Conservation (phyloP, 1,140 invertebrate genomes). For the Drosophila erecta region DNA sequence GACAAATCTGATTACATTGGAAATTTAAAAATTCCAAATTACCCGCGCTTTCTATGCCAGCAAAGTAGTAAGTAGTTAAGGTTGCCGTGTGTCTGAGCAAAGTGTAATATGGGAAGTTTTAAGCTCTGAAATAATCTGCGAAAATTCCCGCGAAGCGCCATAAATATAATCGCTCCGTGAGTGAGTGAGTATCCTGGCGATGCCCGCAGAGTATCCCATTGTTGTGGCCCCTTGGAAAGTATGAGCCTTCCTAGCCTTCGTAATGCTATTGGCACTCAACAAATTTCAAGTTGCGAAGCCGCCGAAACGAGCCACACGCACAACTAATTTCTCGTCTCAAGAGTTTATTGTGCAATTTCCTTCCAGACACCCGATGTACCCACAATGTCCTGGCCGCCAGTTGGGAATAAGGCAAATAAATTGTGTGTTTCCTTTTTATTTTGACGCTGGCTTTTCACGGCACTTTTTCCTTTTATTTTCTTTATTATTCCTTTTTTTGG, state of each 20-base stretch:
- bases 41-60: too few species aligned
- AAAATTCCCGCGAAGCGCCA: background rate
- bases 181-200: background rate
- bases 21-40: background rate
- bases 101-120: background rate
- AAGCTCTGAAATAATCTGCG: background rate
- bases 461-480: slow-evolving; percentile 1
- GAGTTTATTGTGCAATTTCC: slow-evolving; percentile 82
- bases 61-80: background rate
- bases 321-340: slow-evolving; percentile 79
- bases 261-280: slow-evolving; percentile 47
- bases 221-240: slow-evolving; percentile 3
- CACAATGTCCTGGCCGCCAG: slow-evolving; percentile 17
- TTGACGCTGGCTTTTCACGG: slow-evolving; percentile 19
- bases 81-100: too few species aligned
- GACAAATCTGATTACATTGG: background rate
- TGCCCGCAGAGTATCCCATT: slow-evolving; percentile 5
- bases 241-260: slow-evolving; percentile 2
- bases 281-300: slow-evolving; percentile 47
- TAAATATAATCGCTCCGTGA: slow-evolving; percentile 1
- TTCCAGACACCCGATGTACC: slow-evolving; percentile 20
- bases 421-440: slow-evolving; percentile 55
- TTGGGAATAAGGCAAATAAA: slow-evolving; percentile 44
- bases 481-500: background rate
- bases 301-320: slow-evolving; percentile 55